Base-by-base conservation (phyloP, 2,113 vertebrate genomes). In the Notothenia coriiceps region DNA sequence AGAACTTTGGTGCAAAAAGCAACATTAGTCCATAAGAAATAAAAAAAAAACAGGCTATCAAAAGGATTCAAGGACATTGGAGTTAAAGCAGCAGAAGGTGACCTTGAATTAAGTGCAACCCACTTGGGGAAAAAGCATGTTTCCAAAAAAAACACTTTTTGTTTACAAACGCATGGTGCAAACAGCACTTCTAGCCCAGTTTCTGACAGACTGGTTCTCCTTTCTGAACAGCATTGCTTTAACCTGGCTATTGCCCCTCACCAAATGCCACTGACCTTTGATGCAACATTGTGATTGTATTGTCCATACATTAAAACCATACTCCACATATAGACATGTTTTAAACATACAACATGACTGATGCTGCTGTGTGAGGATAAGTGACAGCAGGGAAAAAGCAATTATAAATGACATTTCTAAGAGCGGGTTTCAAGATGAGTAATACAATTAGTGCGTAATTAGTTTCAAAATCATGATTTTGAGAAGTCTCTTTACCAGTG, bases 81-180 rank as follows among this genome's bases (percentile, higher is more conserved):
- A 51, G 52, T 0, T 43, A 51, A 55, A 0, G 64, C 46, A 74
- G 55, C 14, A 5, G 61, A 4, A 73, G 14, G 29, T 75, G 66
- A 79, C 70, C 74, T 78, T 60, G 46, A 61, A 22, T n/a, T 14
- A 66, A 51, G 64, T 35, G 55, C 9, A 33, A 29, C 14, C 14
- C 43, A n/a, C 17, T 51, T n/a, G 67, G 56, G 60, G 56, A 55
- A 69, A 47, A 81, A 69, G 22, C 61, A 62, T 2, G 0, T 35
- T 22, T 56, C 11, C 52, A 43, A 44, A 72, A 72, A 44, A 15
- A 44, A 56, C 17, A 46, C 22, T 51, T 55, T 74, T 52, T 22
- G 51, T 15, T n/a, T 47, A 15, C 14, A 55, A 25, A n/a, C 6
- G 18, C 43, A 40, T 10, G 18, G 8, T 35, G 18, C 63, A 47